Percentiles rank a stretch among this genome's conserved stretches.
Evolutionary conservation across 2,113 vertebrate genomes (phyloP).

Genomic region (Indicator maculatus): DNA sequence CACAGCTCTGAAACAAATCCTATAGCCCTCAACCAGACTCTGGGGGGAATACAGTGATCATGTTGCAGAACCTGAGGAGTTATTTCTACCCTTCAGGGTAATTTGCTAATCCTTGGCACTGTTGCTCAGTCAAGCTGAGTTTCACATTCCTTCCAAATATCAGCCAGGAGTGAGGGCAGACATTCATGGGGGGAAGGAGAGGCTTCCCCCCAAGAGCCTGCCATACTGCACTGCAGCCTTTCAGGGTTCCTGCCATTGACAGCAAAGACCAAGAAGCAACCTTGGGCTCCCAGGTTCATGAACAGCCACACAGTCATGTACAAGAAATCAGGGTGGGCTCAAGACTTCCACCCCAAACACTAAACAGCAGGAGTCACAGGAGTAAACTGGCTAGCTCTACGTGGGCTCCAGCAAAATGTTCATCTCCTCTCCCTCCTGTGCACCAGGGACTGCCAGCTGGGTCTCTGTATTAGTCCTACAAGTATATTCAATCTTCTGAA

Average conservation of each 20-base stretch:
- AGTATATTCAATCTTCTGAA: background rate
- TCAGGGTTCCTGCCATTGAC: background rate
- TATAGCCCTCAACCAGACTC: background rate
- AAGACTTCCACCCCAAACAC: background rate
- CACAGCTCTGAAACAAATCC: background rate
- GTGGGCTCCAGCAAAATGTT: background rate
- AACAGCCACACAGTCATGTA: background rate
- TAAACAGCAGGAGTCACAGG: background rate
- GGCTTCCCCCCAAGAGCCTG: background rate
- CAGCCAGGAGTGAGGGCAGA: background rate
- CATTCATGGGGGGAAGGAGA: background rate
- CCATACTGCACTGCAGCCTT: background rate
- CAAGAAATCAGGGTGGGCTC: background rate
- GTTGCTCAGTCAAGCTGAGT: background rate
- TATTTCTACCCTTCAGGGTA: background rate
- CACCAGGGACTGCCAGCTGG: background rate
- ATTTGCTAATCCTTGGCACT: background rate
- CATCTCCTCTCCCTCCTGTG: background rate
- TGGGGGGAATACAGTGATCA: rapidly evolving
- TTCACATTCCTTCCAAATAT: background rate
- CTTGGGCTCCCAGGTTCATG: background rate
- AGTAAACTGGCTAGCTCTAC: background rate
- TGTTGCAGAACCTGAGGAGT: background rate
- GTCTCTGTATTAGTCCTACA: background rate
- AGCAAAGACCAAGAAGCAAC: background rate